Evolutionary conservation across 2,113 vertebrate genomes (phyloP).

Genomic region (Lepus europaeus): DNA sequence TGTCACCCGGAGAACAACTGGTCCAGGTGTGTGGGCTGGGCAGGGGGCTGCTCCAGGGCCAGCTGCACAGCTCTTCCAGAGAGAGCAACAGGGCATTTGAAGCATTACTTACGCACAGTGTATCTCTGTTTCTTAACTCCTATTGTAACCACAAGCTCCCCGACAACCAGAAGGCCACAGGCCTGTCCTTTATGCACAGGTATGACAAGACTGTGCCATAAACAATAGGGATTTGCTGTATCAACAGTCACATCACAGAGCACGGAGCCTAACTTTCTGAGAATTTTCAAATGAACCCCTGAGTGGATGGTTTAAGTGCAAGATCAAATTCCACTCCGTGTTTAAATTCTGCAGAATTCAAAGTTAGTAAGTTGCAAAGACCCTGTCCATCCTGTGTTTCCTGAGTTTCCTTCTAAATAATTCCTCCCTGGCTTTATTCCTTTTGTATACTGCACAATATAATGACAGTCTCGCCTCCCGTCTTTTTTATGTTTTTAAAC

Average conservation of each 20-base stretch:
- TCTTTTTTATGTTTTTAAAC: constrained; percentile 2
- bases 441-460: not conserved
- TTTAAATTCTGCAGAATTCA: constrained; percentile 14
- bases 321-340: not conserved
- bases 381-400: not conserved
- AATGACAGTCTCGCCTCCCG: not conserved
- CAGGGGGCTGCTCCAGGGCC: not conserved
- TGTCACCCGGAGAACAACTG: not conserved
- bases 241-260: not conserved
- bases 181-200: not conserved
- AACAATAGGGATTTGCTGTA: not conserved
- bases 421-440: not conserved
- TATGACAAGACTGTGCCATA: not conserved
- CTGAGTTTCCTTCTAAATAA: not conserved
- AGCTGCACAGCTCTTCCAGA: no score
- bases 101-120: not conserved
- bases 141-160: not conserved
- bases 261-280: not conserved
- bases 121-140: not conserved
- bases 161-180: not conserved
- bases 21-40: fast-evolving
- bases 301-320: not conserved
- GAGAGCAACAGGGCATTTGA: not conserved
- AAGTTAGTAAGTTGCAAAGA: not conserved
- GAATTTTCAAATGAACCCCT: constrained; percentile 19